Evolutionary conservation across 2,888 invertebrate species (phyloP).

Genomic region (Eustalomyia histrio): DNA sequence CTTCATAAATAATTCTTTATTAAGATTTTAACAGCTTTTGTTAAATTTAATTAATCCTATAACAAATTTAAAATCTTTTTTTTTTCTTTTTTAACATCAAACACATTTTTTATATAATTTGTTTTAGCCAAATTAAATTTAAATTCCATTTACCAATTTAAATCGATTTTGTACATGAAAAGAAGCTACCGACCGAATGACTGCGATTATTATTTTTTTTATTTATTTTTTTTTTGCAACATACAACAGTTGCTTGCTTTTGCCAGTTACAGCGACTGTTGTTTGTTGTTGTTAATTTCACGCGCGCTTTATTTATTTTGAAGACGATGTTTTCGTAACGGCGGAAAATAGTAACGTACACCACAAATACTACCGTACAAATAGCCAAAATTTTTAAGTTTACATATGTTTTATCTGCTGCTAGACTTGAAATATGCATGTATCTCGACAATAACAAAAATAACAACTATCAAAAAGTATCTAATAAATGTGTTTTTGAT

Average conservation of each 20-base stretch:
- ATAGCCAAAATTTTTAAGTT: slow-evolving; percentile 62
- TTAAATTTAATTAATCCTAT: background rate
- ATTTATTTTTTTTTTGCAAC: slow-evolving; percentile 1
- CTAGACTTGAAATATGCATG: slow-evolving; percentile 15
- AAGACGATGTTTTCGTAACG: slow-evolving; percentile 19
- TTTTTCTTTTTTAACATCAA: background rate
- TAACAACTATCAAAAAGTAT: slow-evolving; percentile 21
- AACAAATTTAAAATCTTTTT: background rate
- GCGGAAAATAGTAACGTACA: slow-evolving; percentile 48
- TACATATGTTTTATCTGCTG: slow-evolving; percentile 63
- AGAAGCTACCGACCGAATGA: slow-evolving; percentile 16
- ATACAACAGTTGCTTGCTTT: slow-evolving; percentile 54
- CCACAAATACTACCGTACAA: slow-evolving; percentile 59
- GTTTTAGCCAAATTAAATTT: slow-evolving; percentile 18
- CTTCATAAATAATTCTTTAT: background rate
- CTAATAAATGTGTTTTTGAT: slow-evolving; percentile 14
- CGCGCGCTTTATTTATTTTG: slow-evolving; percentile 44
- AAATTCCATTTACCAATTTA: slow-evolving; percentile 52
- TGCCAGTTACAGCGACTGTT: slow-evolving; percentile 41
- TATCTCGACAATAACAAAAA: background rate
- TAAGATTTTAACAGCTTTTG: background rate
- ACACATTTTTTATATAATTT: slow-evolving; percentile 11
- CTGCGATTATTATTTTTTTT: too few species aligned
- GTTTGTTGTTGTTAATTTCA: slow-evolving; percentile 35
- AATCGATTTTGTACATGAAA: slow-evolving; percentile 26